Percentiles rank a stretch among this genome's conserved stretches.
Evolutionary conservation across 1,140 invertebrate genomes (phyloP).

Genomic region (Panulirus ornatus): DNA sequence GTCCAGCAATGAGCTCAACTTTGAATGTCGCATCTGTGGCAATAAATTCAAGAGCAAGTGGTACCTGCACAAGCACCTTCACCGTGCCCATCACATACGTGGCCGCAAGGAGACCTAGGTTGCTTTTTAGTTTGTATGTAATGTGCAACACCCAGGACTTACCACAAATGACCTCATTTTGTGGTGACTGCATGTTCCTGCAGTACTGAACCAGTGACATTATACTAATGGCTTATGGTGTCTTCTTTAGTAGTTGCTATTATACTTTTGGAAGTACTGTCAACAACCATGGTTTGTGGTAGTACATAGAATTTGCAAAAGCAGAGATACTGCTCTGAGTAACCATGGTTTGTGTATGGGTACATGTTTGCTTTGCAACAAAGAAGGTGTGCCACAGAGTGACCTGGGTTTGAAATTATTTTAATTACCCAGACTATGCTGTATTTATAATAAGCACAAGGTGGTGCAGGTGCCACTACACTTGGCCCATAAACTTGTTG

Average conservation of each 20-base stretch:
- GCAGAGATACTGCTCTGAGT: not conserved
- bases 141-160: conserved; percentile 18
- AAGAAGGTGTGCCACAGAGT: not conserved
- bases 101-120: conserved; percentile 74
- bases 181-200: conserved; percentile 14
- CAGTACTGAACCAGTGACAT: not conserved
- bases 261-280: not conserved
- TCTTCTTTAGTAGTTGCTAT: not conserved
- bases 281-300: conserved; percentile 1
- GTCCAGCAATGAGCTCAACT: conserved; percentile 75
- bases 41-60: conserved; percentile 76
- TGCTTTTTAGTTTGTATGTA: conserved; percentile 22
- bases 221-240: conserved; percentile 1
- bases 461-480: conserved; percentile 5
- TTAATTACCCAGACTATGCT: not conserved
- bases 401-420: not conserved
- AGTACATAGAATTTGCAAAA: not conserved
- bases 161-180: not conserved
- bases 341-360: not conserved
- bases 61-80: conserved; percentile 75
- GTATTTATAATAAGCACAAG: not conserved
- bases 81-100: conserved; percentile 75
- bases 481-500: not conserved
- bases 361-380: not conserved
- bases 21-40: conserved; percentile 75